phyloP scores from a whole-genome alignment of 2,888 invertebrate species.

The Micoletzkya japonica region DNA sequence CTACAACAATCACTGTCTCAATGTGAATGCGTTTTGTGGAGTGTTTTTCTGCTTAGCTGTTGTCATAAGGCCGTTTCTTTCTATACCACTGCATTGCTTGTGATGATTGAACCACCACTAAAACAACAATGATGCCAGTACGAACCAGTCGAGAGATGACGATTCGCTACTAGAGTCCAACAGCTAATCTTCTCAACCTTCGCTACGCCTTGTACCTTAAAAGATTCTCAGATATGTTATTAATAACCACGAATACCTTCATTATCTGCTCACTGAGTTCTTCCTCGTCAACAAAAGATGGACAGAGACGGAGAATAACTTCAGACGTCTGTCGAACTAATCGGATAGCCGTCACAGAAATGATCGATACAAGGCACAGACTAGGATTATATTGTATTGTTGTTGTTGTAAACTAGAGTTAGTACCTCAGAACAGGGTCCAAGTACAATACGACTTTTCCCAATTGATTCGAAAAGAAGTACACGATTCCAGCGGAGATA shows the following conservation, averaged over 20 bases:
- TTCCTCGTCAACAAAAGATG: slow-evolving; percentile 85
- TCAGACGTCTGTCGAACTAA: slow-evolving; percentile 85
- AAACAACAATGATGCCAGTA: too few relatives aligned
- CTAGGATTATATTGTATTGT: slow-evolving; percentile 10
- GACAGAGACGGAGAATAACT: slow-evolving; percentile 94
- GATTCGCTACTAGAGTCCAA: slow-evolving; percentile 67
- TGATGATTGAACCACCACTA: too few relatives aligned
- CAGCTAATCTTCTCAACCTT: slow-evolving; percentile 68
- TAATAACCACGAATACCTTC: slow-evolving; percentile 35
- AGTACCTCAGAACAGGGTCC: slow-evolving; percentile 81
- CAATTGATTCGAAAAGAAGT: slow-evolving; percentile 67
- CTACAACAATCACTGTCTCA: background rate
- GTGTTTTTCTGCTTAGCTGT: too few relatives aligned
- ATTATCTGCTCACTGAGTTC: slow-evolving; percentile 52
- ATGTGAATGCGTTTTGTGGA: too few relatives aligned
- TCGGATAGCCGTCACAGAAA: slow-evolving; percentile 40
- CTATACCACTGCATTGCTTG: too few relatives aligned
- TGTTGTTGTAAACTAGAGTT: background rate
- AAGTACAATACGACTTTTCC: slow-evolving; percentile 64
- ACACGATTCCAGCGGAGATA: slow-evolving; percentile 77
- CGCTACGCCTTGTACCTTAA: slow-evolving; percentile 66
- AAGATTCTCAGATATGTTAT: slow-evolving; percentile 5
- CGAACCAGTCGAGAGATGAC: slow-evolving; percentile 65
- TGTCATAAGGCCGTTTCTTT: too few relatives aligned
- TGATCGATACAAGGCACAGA: slow-evolving; percentile 39